A percentile compares a stretch with the other conserved stretches of the same genome.
Evolutionary conservation across 2,113 vertebrate genomes (phyloP).

Genomic region (Holacanthus passer): DNA sequence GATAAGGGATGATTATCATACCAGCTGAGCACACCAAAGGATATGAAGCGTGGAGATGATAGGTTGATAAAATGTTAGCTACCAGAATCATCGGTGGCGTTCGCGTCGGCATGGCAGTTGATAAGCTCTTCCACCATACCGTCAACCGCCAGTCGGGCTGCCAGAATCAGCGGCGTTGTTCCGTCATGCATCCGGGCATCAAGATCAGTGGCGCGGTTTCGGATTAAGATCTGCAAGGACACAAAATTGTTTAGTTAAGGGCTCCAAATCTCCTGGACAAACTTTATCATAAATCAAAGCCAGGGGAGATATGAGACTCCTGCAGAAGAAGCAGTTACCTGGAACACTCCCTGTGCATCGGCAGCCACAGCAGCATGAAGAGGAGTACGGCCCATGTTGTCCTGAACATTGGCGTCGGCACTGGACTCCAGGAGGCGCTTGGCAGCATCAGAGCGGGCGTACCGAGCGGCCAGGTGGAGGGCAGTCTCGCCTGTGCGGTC

Average conservation of each 20-base stretch:
- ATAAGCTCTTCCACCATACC: slow-evolving; percentile 99
- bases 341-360: slow-evolving; percentile 97
- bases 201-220: slow-evolving; percentile 96
- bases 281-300: background rate
- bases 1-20: slow-evolving; percentile 26
- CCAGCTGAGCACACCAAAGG: background rate
- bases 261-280: background rate
- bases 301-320: background rate
- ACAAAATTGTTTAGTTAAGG: slow-evolving; percentile 5
- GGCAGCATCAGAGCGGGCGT: slow-evolving; percentile 96
- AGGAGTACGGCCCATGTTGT: slow-evolving; percentile 97
- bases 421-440: slow-evolving; percentile 98
- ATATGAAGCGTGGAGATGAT: background rate
- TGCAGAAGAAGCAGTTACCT: slow-evolving; percentile 82
- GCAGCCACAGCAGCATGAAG: slow-evolving; percentile 95
- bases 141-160: slow-evolving; percentile 94
- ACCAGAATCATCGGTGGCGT: slow-evolving; percentile 96
- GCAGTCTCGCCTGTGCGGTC: slow-evolving; percentile 98
- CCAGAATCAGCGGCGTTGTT: slow-evolving; percentile 95
- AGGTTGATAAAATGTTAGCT: slow-evolving; percentile 51
- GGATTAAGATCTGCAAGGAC: slow-evolving; percentile 92
- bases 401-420: slow-evolving; percentile 95
- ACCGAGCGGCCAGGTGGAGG: slow-evolving; percentile 94
- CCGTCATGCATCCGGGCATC: slow-evolving; percentile 98
- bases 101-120: slow-evolving; percentile 96